Percentiles rank a stretch among this genome's conserved stretches.
These are phyloP conservation scores for Gallirallus australis DNA, from an alignment of 2,797 vertebrate species.

Conservation along the genomic window DNA sequence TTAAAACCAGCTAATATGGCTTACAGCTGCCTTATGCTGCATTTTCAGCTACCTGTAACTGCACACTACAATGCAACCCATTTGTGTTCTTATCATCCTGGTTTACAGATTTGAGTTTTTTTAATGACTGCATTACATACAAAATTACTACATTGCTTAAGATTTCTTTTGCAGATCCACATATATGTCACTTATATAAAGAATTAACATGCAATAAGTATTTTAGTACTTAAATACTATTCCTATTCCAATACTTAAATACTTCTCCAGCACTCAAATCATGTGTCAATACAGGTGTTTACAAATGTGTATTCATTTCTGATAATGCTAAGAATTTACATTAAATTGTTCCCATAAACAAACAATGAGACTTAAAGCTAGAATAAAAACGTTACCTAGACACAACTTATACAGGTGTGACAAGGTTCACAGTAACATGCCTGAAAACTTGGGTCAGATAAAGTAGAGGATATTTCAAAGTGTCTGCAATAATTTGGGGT, in stretches of 20 bases:
- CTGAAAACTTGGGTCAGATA: neutral
- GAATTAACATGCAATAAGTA: neutral
- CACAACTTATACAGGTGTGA: neutral
- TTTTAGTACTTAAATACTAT: neutral
- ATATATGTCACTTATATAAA: neutral
- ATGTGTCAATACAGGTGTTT: neutral
- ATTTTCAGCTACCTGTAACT: neutral
- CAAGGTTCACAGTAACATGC: neutral
- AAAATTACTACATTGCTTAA: neutral
- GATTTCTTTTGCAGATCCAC: neutral
- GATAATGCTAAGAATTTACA: neutral
- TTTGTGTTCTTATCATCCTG: neutral
- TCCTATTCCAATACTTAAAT: neutral
- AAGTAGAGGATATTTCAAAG: neutral
- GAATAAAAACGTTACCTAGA: neutral
- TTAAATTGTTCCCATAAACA: neutral
- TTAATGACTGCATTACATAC: neutral
- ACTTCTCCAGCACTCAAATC: neutral
- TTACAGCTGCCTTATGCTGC: neutral
- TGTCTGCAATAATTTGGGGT: neutral
- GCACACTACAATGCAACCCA: neutral
- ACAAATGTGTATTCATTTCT: neutral
- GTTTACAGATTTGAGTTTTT: neutral
- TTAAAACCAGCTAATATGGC: neutral
- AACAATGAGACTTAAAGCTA: neutral